These are phyloP conservation scores for Dasysyrphus tricinctus DNA, from an alignment of 2,888 invertebrate species.

Conservation along the genomic window DNA sequence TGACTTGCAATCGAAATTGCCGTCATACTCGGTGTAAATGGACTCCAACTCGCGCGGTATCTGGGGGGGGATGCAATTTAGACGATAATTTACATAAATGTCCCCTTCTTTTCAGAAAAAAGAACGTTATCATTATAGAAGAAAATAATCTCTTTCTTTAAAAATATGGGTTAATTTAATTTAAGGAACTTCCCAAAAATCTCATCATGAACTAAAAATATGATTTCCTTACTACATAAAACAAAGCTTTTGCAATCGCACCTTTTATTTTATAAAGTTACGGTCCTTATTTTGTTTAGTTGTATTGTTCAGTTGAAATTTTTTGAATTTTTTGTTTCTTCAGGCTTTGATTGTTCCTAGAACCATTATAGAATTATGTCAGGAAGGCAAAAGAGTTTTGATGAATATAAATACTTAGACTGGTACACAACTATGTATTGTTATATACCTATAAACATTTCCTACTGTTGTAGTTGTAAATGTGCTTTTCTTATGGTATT, in stretches of 20 bases:
- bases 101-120: too few species aligned
- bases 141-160: too few species aligned
- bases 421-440: background rate
- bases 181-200: background rate
- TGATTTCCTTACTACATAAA: background rate
- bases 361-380: constrained; percentile 49
- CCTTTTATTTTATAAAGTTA: background rate
- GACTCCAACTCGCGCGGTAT: too few species aligned
- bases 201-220: background rate
- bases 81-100: too few species aligned
- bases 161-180: too few species aligned
- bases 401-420: constrained; percentile 9
- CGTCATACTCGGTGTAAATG: too few species aligned
- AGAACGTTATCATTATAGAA: too few species aligned
- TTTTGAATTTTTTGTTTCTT: background rate
- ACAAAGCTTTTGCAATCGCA: background rate
- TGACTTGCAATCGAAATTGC: too few species aligned
- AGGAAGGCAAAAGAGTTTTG: constrained; percentile 36
- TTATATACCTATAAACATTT: background rate
- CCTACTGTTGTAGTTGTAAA: constrained; percentile 11
- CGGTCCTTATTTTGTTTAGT: background rate
- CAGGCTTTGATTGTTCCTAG: constrained; percentile 21
- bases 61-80: too few species aligned
- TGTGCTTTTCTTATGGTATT: constrained; percentile 40
- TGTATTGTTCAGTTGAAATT: too few species aligned